phyloP scores from a whole-genome alignment of 2,888 invertebrate genomes.

The Ephialtes manifestator region DNA sequence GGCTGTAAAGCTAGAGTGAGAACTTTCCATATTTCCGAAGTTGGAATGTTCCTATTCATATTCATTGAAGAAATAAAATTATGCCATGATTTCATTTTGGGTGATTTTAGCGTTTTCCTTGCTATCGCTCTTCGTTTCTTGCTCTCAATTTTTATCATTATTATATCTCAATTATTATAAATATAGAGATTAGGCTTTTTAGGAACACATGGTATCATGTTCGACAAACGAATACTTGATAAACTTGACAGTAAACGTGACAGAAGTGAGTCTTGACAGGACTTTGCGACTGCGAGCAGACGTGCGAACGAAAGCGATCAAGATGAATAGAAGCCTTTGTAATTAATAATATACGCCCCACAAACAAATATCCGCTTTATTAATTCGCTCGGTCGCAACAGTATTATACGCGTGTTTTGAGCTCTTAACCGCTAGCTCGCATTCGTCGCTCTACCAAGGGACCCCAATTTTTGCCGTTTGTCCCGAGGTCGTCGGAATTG shows the following conservation, averaged over 20 bases:
- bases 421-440: constrained; percentile 30
- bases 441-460: constrained; percentile 68
- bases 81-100: constrained; percentile 60
- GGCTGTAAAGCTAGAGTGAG: constrained; percentile 3
- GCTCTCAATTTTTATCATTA: constrained; percentile 61
- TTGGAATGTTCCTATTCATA: constrained; percentile 28
- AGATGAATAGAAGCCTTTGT: too few species aligned
- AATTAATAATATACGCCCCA: too few species aligned
- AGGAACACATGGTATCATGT: too few species aligned
- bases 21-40: constrained; percentile 53
- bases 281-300: too few species aligned
- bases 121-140: constrained; percentile 60
- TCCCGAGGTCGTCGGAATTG: constrained; percentile 32
- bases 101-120: constrained; percentile 56
- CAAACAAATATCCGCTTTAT: too few species aligned
- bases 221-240: too few species aligned
- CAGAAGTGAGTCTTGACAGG: too few species aligned
- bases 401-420: constrained; percentile 63
- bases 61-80: constrained; percentile 48
- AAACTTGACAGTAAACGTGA: too few species aligned
- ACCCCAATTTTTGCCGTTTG: constrained; percentile 29
- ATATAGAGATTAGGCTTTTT: too few species aligned
- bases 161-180: too few species aligned
- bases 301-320: too few species aligned
- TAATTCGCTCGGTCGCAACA: too few species aligned